Conservation (phyloP, 2,888 invertebrate genomes). For the Torymus auratus region DNA sequence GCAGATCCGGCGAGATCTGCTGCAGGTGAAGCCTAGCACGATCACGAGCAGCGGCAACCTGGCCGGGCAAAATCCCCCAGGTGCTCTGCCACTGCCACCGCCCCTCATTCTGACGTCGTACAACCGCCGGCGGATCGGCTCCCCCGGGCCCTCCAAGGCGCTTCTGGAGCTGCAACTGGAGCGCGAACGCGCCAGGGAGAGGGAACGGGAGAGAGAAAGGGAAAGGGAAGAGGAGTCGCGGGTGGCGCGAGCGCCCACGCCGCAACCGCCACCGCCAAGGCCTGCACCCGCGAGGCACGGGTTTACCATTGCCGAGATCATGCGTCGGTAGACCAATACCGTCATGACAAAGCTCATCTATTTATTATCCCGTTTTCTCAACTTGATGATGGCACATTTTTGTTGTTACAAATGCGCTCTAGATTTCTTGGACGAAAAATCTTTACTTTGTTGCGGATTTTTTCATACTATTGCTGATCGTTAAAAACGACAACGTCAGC, state of each 20-base stretch:
- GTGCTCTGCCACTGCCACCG: constrained; percentile 71
- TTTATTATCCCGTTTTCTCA: too few relatives aligned
- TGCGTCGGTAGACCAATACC: constrained; percentile 83
- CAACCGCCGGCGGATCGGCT: constrained; percentile 70
- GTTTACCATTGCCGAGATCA: constrained; percentile 93
- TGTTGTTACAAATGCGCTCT: constrained; percentile 22
- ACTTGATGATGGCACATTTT: background rate
- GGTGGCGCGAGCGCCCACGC: constrained; percentile 71
- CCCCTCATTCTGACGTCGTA: constrained; percentile 73
- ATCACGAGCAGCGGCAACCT: constrained; percentile 72
- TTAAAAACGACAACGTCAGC: background rate
- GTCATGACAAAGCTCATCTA: too few relatives aligned
- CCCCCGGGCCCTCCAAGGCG: constrained; percentile 73
- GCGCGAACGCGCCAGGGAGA: constrained; percentile 58
- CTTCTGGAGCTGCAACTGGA: constrained; percentile 71
- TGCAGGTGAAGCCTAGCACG: constrained; percentile 75
- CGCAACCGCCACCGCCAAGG: constrained; percentile 78
- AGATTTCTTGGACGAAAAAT: constrained; percentile 12
- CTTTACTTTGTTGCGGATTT: too few relatives aligned
- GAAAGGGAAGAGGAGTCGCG: constrained; percentile 68
- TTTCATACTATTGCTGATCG: too few relatives aligned
- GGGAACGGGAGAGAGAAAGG: constrained; percentile 67
- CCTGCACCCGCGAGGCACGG: constrained; percentile 86
- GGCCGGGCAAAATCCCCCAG: constrained; percentile 68
- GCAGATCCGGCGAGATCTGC: constrained; percentile 87